Base-by-base conservation (phyloP, 2,888 invertebrate species). In the Neria commutata region DNA sequence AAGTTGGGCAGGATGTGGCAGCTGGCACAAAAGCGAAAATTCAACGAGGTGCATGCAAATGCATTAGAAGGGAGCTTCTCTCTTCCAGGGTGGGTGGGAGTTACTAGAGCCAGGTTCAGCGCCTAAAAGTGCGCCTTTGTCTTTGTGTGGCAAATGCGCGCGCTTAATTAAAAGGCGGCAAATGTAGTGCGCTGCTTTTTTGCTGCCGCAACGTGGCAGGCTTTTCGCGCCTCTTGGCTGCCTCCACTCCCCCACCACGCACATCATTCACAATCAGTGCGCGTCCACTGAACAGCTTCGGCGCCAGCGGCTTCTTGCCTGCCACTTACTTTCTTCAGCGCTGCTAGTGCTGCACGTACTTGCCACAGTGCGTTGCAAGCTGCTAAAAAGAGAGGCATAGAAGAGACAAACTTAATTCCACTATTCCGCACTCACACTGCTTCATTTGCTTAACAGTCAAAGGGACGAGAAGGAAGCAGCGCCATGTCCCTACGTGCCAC, bases 361-460 rank as follows among this genome's bases (percentile, higher is more conserved):
- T n/a, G n/a, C n/a, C n/a, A n/a, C n/a, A n/a, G n/a, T n/a, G n/a
- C n/a, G n/a, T n/a, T n/a, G n/a, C n/a, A n/a, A n/a, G n/a, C n/a
- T n/a, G n/a, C n/a, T n/a, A n/a, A n/a, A n/a, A n/a, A n/a, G n/a
- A n/a, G n/a, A n/a, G n/a, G n/a, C n/a, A n/a, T n/a, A n/a, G n/a
- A n/a, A n/a, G n/a, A n/a, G n/a, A 49, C 56, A 51, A 37, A 24
- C 50, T 50, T 56, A 46, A 56, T 54, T 58, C 34, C 46, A 24
- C 50, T n/a, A 51, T 23, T 21, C 64, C 64, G 70, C 73, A 75
- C 74, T 74, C 74, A 76, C 74, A 74, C 74, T 71, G 76, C 67
- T 76, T 75, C 74, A 72, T 72, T 74, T 74, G 77, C 76, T 76
- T 76, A 74, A 74, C 74, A 74, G 77, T 67, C 77, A 74, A 73